Percentiles rank a stretch among this genome's conserved stretches.
Conservation (phyloP, 2,113 vertebrate genomes). For the Clarias magur region DNA sequence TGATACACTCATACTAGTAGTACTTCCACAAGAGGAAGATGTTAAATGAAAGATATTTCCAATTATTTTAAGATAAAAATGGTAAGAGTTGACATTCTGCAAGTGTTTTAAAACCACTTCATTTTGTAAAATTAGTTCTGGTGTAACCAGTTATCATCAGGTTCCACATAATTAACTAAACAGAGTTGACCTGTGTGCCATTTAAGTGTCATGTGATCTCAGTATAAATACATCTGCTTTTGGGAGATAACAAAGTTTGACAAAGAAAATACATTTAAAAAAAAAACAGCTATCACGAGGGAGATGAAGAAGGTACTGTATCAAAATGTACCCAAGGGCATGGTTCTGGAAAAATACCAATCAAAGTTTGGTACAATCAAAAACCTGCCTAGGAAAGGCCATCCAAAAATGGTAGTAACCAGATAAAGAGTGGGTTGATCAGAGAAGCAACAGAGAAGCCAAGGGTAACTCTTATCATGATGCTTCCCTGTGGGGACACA, state of each 20-base stretch:
- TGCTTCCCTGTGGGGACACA: background rate
- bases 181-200: background rate
- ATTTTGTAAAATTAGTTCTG: background rate
- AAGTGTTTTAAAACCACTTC: background rate
- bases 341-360: background rate
- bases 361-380: background rate
- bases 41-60: background rate
- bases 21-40: no score
- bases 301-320: background rate
- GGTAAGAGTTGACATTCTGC: background rate
- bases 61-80: background rate
- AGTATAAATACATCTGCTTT: background rate
- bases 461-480: background rate
- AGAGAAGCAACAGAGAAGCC: background rate
- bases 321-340: background rate
- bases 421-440: background rate
- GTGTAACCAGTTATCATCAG: background rate
- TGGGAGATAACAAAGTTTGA: background rate
- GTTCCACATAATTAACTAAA: background rate
- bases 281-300: background rate
- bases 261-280: background rate
- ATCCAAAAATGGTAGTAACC: background rate
- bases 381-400: background rate
- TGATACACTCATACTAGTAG: background rate
- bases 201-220: background rate